Base-by-base conservation (phyloP, 2,888 invertebrate species). In the Lasioglossum villosulum region DNA sequence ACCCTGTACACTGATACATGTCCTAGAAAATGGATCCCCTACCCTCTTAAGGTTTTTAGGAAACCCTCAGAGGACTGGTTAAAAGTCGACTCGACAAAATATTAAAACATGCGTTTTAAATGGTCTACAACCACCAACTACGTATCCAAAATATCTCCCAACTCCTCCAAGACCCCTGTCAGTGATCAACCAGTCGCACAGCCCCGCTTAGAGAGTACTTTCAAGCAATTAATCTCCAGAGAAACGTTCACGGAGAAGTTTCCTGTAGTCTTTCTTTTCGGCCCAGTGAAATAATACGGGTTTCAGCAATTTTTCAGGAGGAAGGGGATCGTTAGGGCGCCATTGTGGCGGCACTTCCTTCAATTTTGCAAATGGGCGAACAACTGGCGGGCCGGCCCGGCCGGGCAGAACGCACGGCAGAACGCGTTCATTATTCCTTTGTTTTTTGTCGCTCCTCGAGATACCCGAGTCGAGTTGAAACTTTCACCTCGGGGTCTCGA, bases 401-500 rank as follows among this genome's bases (percentile, higher is more conserved):
- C 59, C 27, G 59, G 30, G 42, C 42, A 73, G 39, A 52, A 72
- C 63, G 23, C 80, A 34, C 16, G 66, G 73, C 23, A 30, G 5
- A 37, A 37, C 68, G 37, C 37, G 23, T 80, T 45, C 34, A 66
- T 75, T 63, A 42, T 71, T 80, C 70, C 45, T 71, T 71, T 37
- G 23, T 68, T 68, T 68, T 19, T 34, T 19, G 23, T 37, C 37
- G 34, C 23, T 68, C 37, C 30, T 56, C 72, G 56, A 39, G 68
- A 48, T 68, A n/a, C 68, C 45, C 30, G 37, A 66, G 68, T 34
- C 34, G 19, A 16, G 23, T 30, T 16, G 14, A 45, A 70, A 82
- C 82, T 82, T 82, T 82, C 82, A 63, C 82, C 48, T 52, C 59
- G 27, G 45, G 23, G 48, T 30, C 74, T 23, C 59, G 30, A 39